Base-by-base conservation (phyloP, 2,113 vertebrate species). In the Misgurnus anguillicaudatus region DNA sequence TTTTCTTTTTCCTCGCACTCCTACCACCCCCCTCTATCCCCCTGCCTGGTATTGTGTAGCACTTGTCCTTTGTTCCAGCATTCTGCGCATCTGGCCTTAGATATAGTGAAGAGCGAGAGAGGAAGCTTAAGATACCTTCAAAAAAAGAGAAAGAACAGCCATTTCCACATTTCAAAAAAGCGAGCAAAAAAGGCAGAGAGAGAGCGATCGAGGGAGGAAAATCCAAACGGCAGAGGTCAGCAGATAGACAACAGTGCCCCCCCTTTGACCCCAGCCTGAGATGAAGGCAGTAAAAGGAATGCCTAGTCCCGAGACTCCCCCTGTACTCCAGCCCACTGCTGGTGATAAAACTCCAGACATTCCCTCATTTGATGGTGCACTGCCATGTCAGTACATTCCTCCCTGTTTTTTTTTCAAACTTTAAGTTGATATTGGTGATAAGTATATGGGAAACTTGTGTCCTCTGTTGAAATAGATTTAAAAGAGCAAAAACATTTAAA, bases 311-410 rank as follows among this genome's bases (percentile, higher is more conserved):
- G 92, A 89, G 92, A 92, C 94, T 95, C 91, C 93, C 87, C 90
- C 90, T 93, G 91, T 90, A 94, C 91, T 91, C 90, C 93, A 93
- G 58, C 73, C 61, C 93, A 90, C 90, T 89, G 89, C 88, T 82
- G 88, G 94, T 95, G 96, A 98, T 97, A 96, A 97, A 96, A 97
- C 90, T 94, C 94, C 95, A 98, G 95, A 97, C 95, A 83, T 94
- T 95, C 94, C 84, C 95, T 96, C 94, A 95, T 95, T 94, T 95
- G 94, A 95, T 95, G 94, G 93, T 95, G 90, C 89, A 88, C 91
- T 92, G 93, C 94, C 93, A 94, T 95, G 92, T 93, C 91, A 89
- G 92, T 93, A 94, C 92, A 93, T 95, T 90, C 82, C 94, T 88
- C 89, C 88, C 84, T 88, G 81, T 6, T 65, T 77, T 87, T 61